These are phyloP conservation scores for Drosophila nr. perissopoda DNA, from an alignment of 2,888 invertebrate species.

Conservation along the genomic window DNA sequence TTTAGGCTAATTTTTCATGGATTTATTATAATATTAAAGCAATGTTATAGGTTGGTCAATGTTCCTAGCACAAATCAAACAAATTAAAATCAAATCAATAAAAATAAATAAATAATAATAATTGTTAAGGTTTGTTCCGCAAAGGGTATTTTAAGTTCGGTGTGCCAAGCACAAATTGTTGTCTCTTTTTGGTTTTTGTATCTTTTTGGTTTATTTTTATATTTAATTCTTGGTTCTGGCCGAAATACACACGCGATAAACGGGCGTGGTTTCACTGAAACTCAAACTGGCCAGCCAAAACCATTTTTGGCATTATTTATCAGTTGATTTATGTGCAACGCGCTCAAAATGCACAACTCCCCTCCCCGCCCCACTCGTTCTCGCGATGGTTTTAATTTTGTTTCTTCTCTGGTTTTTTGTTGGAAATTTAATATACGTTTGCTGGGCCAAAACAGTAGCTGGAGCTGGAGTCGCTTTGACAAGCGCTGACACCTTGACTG, in stretches of 20 bases:
- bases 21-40: background rate
- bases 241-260: slow-evolving; percentile 66
- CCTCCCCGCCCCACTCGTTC: slow-evolving; percentile 1
- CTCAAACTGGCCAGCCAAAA: slow-evolving; percentile 10
- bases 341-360: slow-evolving; percentile 36
- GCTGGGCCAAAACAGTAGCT: slow-evolving; percentile 67
- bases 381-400: slow-evolving; percentile 17
- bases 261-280: slow-evolving; percentile 66
- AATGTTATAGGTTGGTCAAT: background rate
- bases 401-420: slow-evolving; percentile 15
- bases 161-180: background rate
- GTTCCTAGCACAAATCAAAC: background rate
- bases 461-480: slow-evolving; percentile 55
- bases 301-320: slow-evolving; percentile 69
- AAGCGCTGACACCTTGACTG: slow-evolving; percentile 78
- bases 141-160: background rate
- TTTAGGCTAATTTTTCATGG: background rate
- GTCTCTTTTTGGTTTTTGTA: background rate
- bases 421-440: slow-evolving; percentile 77
- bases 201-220: slow-evolving; percentile 1
- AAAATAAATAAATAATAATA: background rate
- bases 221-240: slow-evolving; percentile 5
- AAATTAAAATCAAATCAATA: background rate
- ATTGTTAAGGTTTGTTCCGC: background rate
- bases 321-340: slow-evolving; percentile 67